These are phyloP conservation scores for Polypedilum vanderplanki DNA, from an alignment of 1,140 invertebrate genomes.

Conservation along the genomic window DNA sequence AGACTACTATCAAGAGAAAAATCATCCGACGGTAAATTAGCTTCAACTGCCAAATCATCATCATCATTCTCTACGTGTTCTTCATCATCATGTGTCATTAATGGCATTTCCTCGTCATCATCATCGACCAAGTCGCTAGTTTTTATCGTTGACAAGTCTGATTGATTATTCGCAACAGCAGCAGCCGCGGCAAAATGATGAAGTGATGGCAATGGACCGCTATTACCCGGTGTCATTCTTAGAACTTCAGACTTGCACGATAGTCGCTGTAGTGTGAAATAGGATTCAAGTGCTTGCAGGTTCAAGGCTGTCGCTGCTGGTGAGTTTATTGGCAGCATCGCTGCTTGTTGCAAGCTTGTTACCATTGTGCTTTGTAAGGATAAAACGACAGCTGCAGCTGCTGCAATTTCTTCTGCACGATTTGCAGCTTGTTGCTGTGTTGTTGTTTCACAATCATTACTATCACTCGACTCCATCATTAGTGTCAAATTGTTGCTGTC, in stretches of 20 bases:
- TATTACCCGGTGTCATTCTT: slow-evolving; percentile 33
- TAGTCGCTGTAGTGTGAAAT: slow-evolving; percentile 68
- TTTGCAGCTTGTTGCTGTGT: slow-evolving; percentile 31
- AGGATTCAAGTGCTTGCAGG: slow-evolving; percentile 73
- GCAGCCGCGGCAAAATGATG: slow-evolving; percentile 34
- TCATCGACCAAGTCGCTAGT: slow-evolving; percentile 37
- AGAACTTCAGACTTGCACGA: slow-evolving; percentile 45
- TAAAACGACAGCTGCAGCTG: slow-evolving; percentile 54
- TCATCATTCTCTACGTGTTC: slow-evolving; percentile 18
- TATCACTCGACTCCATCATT: slow-evolving; percentile 33
- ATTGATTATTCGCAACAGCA: slow-evolving; percentile 31
- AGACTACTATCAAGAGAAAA: not conserved
- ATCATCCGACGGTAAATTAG: slow-evolving; percentile 23
- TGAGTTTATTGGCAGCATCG: slow-evolving; percentile 65
- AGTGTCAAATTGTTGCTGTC: slow-evolving; percentile 29
- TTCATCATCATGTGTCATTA: slow-evolving; percentile 34
- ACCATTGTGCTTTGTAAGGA: slow-evolving; percentile 70
- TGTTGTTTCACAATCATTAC: slow-evolving; percentile 30
- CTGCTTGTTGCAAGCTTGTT: slow-evolving; percentile 65
- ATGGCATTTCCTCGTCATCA: slow-evolving; percentile 38
- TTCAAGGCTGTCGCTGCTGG: slow-evolving; percentile 71
- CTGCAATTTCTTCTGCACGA: slow-evolving; percentile 42
- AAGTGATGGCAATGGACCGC: slow-evolving; percentile 37
- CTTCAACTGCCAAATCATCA: slow-evolving; percentile 24
- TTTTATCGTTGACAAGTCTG: slow-evolving; percentile 38